Base-by-base conservation (phyloP, 2,888 invertebrate species). In the Drosophila paramelanica region DNA sequence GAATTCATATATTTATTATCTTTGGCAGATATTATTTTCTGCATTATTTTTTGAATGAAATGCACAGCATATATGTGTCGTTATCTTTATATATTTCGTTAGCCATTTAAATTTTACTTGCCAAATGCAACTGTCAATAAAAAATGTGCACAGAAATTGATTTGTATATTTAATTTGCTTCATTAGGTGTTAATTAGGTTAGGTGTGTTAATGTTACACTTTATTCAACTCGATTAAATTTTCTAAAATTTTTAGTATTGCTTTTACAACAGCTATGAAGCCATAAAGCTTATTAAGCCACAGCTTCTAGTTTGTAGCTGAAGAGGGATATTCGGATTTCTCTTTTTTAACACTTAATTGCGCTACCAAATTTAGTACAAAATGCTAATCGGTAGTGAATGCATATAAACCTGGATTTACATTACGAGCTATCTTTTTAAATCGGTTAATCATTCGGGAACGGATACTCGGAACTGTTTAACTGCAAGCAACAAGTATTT, bases 381-480 rank as follows among this genome's bases (percentile, higher is more conserved):
- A 23, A 66, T 55, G 42, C 38, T 17, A 66, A 66, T 66, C 67
- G 36, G 36, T 8, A 14, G 2, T 25, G 14, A 65, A 66, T 23
- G 27, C 42, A 25, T 11, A 20, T 53, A 53, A 33, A 5, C 13
- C 17, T 38, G 56, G 14, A 13, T 14, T 55, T 41, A 57, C 53
- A 57, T 60, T 31, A 45, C 62, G 46, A 36, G 36, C 27, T 8
- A 46, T 55, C 56, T 52, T 43, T 36, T 27, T 13, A 45, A 17
- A 43, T 36, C 27, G 27, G 43, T 46, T 57, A 27, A 45, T 17
- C 38, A 58, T 41, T 41, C 11, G 51, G 50, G 23, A 51, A 14
- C 52, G 50, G 56, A 58, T 69, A 69, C 53, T 59, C 67, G 39
- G 64, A 64, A 68, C 49, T 47, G 38, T 68, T 50, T 60, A 52